Evolutionary conservation across 2,888 invertebrate species (phyloP), one percentile per base, ranked within the genome.

Genomic region (Synanthedon andrenaeformis): DNA sequence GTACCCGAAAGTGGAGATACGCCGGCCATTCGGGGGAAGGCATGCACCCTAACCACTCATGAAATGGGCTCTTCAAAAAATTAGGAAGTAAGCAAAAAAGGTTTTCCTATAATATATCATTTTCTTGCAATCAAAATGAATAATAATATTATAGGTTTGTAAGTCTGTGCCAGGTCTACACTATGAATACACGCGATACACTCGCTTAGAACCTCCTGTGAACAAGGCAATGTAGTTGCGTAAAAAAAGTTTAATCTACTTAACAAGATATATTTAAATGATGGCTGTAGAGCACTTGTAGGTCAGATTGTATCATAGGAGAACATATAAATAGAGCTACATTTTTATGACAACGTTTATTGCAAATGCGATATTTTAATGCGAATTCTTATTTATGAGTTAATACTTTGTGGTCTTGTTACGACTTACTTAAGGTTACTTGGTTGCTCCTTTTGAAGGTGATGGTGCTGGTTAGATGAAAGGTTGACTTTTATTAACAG

Each of bases 231-330:
- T 58, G 56, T 42, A 54, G 60, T 72, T 72, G 64, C 67, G 66
- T 69, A 74, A 71, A 74, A 23, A 35, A 74, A 72, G 58, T 66
- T 62, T 69, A 74, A 74, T 74, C 72, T 70, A 66, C 66, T 74
- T 74, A 69, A 67, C 71, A 65, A 70, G 67, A 66, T 67, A 65
- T 64, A 69, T 72, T 74, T 63, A 73, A 72, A 69, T 64, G 63
- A 68, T 66, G 66, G 59, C 56, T 57, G 53, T 55, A 52, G 52
- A 13, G 41, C 51, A 51, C 48, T 54, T 64, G 62, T 69, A 64
- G 65, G 68, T 59, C 65, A 69, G 69, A 76, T 75, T 64, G 62
- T 75, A 73, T 77, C 76, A 65, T 56, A 55, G 42, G 10, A 35
- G 35, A 35, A 35, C 49, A 52, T 62, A 63, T 66, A 73, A 76